phyloP scores from a whole-genome alignment of 2,113 vertebrate species.

The Urocolius indicus region DNA sequence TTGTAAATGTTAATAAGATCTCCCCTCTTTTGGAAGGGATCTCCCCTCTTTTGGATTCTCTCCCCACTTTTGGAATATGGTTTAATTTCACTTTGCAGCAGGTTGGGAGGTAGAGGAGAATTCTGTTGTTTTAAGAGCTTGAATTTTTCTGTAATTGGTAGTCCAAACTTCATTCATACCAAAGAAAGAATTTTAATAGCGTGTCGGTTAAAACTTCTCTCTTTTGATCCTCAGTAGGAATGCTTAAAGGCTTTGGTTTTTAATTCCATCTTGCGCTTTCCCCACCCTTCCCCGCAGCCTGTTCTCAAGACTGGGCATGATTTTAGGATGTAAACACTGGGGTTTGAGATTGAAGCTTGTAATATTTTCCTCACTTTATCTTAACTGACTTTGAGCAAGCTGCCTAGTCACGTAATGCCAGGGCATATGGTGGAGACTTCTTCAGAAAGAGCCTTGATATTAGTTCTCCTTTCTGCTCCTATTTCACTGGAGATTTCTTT shows the following conservation, averaged over 20 bases:
- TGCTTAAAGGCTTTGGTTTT: slow-evolving; percentile 22
- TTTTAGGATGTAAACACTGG: not conserved
- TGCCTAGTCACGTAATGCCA: not conserved
- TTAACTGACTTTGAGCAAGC: not conserved
- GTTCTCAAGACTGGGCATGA: not conserved
- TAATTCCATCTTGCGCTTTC: not conserved
- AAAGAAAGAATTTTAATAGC: slow-evolving; percentile 40
- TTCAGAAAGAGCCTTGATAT: not conserved
- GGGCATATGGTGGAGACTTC: not conserved
- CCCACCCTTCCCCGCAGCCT: not conserved
- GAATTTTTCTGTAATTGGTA: slow-evolving; percentile 6
- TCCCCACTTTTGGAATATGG: not conserved
- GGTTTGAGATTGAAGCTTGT: not conserved
- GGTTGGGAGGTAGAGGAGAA: not conserved
- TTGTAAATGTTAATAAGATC: too few species aligned
- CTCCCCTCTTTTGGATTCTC: too few species aligned
- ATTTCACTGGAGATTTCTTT: not conserved
- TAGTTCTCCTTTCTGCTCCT: not conserved
- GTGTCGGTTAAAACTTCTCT: not conserved
- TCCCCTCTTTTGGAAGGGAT: too few species aligned
- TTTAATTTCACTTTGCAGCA: not conserved
- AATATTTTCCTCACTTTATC: not conserved
- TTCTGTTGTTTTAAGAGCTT: not conserved
- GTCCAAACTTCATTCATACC: not conserved
- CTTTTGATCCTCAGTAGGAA: slow-evolving; percentile 18